Evolutionary conservation across 2,797 vertebrate genomes (phyloP).

Genomic region (Clarias laeviceps): DNA sequence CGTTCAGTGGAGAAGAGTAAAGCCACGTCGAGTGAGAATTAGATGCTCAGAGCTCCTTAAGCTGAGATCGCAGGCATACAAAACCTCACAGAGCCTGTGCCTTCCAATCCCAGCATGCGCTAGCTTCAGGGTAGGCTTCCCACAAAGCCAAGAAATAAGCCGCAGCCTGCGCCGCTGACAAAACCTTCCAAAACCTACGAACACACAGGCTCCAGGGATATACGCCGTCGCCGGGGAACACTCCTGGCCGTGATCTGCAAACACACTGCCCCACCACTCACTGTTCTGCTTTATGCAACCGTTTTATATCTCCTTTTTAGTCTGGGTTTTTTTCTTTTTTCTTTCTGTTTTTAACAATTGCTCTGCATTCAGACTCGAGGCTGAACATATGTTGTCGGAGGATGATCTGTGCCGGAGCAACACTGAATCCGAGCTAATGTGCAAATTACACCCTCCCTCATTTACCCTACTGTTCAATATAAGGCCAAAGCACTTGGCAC

Average conservation of each 20-base stretch:
- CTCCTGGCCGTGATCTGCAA: slow-evolving; percentile 19
- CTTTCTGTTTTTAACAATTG: slow-evolving; percentile 15
- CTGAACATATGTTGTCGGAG: slow-evolving; percentile 15
- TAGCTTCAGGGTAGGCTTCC: slow-evolving; percentile 58
- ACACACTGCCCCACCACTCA: slow-evolving; percentile 14
- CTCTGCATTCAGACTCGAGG: slow-evolving; percentile 9
- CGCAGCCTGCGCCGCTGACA: slow-evolving; percentile 33
- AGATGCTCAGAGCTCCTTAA: slow-evolving; percentile 32
- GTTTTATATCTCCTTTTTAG: background rate
- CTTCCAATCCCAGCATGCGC: slow-evolving; percentile 63
- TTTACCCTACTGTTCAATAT: slow-evolving; percentile 17
- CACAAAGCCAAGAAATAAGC: slow-evolving; percentile 45
- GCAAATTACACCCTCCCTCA: slow-evolving; percentile 21
- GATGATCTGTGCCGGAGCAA: slow-evolving; percentile 31
- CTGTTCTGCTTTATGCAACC: slow-evolving; percentile 11
- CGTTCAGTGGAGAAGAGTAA: slow-evolving; percentile 6
- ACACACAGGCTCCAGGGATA: slow-evolving; percentile 28
- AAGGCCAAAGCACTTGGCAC: slow-evolving; percentile 20
- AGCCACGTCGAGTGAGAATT: slow-evolving; percentile 36
- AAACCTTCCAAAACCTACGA: slow-evolving; percentile 26
- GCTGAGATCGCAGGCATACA: slow-evolving; percentile 24
- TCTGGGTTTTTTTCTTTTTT: background rate
- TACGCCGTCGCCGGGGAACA: slow-evolving; percentile 6
- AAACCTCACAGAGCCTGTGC: slow-evolving; percentile 26
- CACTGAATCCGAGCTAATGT: slow-evolving; percentile 22